Conservation (phyloP, 2,888 invertebrate genomes). For the Mayetiola destructor region DNA sequence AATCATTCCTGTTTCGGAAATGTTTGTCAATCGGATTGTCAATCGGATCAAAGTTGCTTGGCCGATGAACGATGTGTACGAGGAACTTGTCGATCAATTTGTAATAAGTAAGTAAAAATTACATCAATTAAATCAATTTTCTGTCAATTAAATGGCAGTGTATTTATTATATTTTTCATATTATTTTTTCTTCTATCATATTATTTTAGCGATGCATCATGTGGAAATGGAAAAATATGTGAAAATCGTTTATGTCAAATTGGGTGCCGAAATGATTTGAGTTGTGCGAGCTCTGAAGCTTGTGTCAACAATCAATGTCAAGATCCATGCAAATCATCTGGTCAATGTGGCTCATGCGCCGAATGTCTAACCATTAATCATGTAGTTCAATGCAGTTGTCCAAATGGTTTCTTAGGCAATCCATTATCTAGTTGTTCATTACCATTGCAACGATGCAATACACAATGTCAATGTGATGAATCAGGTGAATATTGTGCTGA, state of each 20-base stretch:
- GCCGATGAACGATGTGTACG: slow-evolving; percentile 74
- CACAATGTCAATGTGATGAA: slow-evolving; percentile 65
- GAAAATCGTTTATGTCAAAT: slow-evolving; percentile 72
- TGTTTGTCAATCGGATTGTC: slow-evolving; percentile 61
- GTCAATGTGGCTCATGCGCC: slow-evolving; percentile 70
- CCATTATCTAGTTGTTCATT: slow-evolving; percentile 62
- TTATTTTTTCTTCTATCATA: too few species aligned
- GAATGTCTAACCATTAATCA: slow-evolving; percentile 71
- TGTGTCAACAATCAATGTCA: slow-evolving; percentile 71
- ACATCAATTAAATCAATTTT: too few species aligned
- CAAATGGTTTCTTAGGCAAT: slow-evolving; percentile 65
- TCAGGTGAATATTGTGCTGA: slow-evolving; percentile 59
- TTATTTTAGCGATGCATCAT: slow-evolving; percentile 71
- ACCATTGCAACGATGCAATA: slow-evolving; percentile 57
- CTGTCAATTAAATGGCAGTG: too few species aligned
- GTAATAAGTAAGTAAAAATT: too few species aligned
- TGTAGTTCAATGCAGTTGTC: slow-evolving; percentile 73
- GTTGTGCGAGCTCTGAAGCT: slow-evolving; percentile 58
- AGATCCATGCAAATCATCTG: slow-evolving; percentile 62
- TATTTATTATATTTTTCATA: too few species aligned
- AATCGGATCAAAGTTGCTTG: slow-evolving; percentile 67
- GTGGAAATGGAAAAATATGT: slow-evolving; percentile 69
- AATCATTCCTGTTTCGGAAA: slow-evolving; percentile 64
- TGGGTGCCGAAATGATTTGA: slow-evolving; percentile 73
- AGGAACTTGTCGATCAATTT: slow-evolving; percentile 69